Evolutionary conservation across 2,113 vertebrate species (phyloP).

Genomic region (Laterallus jamaicensis): DNA sequence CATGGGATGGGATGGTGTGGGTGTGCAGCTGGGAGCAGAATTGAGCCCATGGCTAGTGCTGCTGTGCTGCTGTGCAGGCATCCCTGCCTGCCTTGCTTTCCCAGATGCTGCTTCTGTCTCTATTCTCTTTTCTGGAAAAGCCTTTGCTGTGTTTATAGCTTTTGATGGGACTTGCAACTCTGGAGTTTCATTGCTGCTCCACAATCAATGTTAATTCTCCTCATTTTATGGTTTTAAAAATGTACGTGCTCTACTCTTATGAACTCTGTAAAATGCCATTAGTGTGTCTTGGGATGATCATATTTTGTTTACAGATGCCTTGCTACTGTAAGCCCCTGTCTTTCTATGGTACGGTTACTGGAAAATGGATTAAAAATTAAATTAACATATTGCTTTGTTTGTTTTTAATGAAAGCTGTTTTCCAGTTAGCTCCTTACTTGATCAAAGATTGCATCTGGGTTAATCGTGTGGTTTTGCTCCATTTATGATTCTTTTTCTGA

Average conservation of each 20-base stretch:
- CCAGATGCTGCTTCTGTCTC: not conserved
- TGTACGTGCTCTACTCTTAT: not conserved
- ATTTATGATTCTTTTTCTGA: not conserved
- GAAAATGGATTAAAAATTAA: constrained; percentile 55
- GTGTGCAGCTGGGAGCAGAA: not conserved
- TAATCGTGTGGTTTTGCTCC: not conserved
- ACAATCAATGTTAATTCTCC: constrained; percentile 20
- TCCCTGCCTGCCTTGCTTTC: not conserved
- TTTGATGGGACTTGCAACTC: not conserved
- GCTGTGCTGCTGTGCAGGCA: not conserved
- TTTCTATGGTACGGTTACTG: constrained; percentile 19
- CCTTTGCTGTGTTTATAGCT: not conserved
- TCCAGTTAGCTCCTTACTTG: constrained; percentile 27
- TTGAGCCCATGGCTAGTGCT: not conserved
- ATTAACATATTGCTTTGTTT: not conserved
- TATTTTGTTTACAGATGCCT: not conserved
- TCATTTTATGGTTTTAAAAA: constrained; percentile 24
- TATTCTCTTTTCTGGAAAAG: not conserved
- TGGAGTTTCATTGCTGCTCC: not conserved
- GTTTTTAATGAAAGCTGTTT: constrained; percentile 45
- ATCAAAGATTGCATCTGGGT: not conserved
- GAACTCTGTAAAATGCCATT: not conserved
- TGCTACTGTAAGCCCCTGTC: not conserved
- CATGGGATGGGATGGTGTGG: not conserved
- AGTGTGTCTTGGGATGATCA: not conserved